Evolutionary conservation across 2,113 vertebrate genomes (phyloP).

Genomic region (Corythoichthys intestinalis): DNA sequence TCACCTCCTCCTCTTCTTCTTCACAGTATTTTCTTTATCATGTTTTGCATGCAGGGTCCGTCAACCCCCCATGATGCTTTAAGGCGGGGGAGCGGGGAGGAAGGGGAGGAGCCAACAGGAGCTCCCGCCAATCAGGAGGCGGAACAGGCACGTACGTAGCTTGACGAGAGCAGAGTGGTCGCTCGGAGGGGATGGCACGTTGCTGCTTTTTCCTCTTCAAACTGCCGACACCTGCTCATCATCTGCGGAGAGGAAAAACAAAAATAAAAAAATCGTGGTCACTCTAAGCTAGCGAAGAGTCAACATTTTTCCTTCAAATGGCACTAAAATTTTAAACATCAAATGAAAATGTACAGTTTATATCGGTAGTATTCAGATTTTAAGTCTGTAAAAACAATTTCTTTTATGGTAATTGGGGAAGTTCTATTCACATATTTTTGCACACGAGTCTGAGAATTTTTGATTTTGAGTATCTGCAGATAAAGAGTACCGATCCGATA

Average conservation of each 20-base stretch:
- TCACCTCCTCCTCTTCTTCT: constrained; percentile 68
- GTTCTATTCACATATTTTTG: too few relatives aligned
- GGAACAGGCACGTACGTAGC: constrained; percentile 65
- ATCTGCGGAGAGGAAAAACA: constrained; percentile 68
- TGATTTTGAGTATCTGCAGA: too few relatives aligned
- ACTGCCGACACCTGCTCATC: constrained; percentile 97
- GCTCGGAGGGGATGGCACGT: not conserved
- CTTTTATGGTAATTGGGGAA: too few relatives aligned
- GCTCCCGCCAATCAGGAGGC: constrained; percentile 30
- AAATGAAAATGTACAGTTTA: too few relatives aligned
- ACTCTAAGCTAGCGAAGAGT: not conserved
- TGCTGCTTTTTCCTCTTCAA: constrained; percentile 66
- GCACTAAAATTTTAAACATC: not conserved
- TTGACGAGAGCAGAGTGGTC: constrained; percentile 33
- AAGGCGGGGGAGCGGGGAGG: constrained; percentile 90
- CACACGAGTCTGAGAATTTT: too few relatives aligned
- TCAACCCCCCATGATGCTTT: constrained; percentile 92
- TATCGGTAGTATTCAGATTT: too few relatives aligned
- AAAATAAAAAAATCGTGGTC: not conserved
- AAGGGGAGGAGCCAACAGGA: constrained; percentile 72
- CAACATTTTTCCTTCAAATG: not conserved
- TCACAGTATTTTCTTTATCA: constrained; percentile 81
- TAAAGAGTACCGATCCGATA: too few relatives aligned
- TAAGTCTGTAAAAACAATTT: too few relatives aligned
- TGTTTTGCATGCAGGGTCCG: constrained; percentile 82